Evolutionary conservation across 2,797 vertebrate genomes (phyloP), one percentile per base, ranked within the genome.

Genomic region (Eutrigla gurnardus): DNA sequence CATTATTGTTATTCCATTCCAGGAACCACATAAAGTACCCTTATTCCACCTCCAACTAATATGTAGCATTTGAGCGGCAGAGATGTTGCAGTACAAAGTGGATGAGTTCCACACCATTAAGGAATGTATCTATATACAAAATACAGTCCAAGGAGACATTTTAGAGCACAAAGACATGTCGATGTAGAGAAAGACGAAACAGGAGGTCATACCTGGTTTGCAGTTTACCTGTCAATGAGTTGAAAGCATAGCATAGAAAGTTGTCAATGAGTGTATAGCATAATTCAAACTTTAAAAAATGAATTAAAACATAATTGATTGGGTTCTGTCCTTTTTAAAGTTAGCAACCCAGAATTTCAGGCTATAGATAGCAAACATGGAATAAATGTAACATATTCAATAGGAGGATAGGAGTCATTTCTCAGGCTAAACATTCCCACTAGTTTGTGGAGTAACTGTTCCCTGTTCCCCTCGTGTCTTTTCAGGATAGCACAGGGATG

Each of bases 401-500:
- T 60, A 46, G 12, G n/a, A 39, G 33, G 53, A 8, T 25, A 25
- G 25, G 13, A 11, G 0, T 7, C 37, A 36, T 36, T 13, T 14
- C 17, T 59, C 1, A 37, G 32, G 42, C 37, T 18, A 57, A 45
- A 2, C 18, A 8, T 33, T 46, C 17, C 4, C 12, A n/a, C 25
- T 36, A 0, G 6, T 33, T 32, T 35, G 4, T 64, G 49, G 25
- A 57, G 10, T 85, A 53, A 87, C 46, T 39, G 37, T 71, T 11
- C 5, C 0, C 35, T 61, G 0, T 77, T 70, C 3, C 46, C 64
- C 49, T 84, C 66, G 13, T 83, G 59, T 78, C 40, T 70, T 82
- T 78, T 70, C 88, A 99, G 98, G 98, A 99, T 80, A 99, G 98
- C 45, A 97, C 98, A 14, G 98, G 98, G 49, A 99, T 99, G 98